These are phyloP conservation scores for Ctenodactylus gundi DNA, from an alignment of 2,113 vertebrate genomes.

Conservation along the genomic window DNA sequence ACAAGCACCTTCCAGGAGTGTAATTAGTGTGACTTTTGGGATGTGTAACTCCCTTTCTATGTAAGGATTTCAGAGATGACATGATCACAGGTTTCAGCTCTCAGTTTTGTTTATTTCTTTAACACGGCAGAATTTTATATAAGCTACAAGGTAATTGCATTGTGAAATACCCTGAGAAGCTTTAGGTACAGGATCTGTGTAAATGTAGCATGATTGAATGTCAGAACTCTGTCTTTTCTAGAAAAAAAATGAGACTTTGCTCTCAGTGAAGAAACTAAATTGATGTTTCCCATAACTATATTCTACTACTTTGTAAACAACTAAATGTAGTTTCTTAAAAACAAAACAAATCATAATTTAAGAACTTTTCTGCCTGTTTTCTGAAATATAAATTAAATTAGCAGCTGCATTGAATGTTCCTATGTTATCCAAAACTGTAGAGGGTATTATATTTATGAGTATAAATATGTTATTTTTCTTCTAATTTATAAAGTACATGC, in stretches of 20 bases:
- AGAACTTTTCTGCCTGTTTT: constrained; percentile 60
- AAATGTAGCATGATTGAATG: constrained; percentile 34
- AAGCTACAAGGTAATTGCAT: constrained; percentile 64
- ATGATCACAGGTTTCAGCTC: background rate
- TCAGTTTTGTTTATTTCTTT: constrained; percentile 66
- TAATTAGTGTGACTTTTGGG: constrained; percentile 13
- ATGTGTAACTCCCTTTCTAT: background rate
- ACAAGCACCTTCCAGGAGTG: background rate
- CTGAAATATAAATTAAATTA: constrained; percentile 76
- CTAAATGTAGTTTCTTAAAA: constrained; percentile 53
- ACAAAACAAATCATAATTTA: constrained; percentile 60
- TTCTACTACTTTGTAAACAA: constrained; percentile 49
- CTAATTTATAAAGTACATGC: constrained; percentile 63
- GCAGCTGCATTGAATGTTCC: background rate
- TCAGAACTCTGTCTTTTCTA: background rate
- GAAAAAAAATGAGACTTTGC: background rate
- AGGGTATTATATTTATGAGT: constrained; percentile 68
- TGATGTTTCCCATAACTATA: constrained; percentile 52
- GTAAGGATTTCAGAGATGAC: background rate
- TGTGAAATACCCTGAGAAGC: constrained; percentile 44
- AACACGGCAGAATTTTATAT: constrained; percentile 55
- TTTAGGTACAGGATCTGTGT: background rate
- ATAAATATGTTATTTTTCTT: constrained; percentile 42
- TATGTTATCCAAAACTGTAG: constrained; percentile 54
- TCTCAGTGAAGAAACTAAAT: constrained; percentile 63